A percentile compares a stretch with the other conserved stretches of the same genome.
These are phyloP conservation scores for Tenualosa ilisha DNA, from an alignment of 2,797 vertebrate genomes.

Conservation along the genomic window DNA sequence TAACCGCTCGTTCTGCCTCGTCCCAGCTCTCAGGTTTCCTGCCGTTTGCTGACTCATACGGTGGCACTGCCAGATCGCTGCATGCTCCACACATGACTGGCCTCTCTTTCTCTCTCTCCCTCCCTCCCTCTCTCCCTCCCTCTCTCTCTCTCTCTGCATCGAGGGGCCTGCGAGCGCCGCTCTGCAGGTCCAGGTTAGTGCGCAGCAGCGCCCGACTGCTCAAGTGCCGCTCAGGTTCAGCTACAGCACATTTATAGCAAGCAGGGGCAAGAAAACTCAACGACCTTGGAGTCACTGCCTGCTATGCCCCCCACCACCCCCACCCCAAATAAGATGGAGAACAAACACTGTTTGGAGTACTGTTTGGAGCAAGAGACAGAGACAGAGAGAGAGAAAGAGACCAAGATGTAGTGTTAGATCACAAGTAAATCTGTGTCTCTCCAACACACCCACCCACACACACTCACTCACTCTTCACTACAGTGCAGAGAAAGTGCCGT, in stretches of 20 bases:
- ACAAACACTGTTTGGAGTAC: background rate
- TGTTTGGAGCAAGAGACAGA: too few relatives aligned
- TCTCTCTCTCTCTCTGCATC: background rate
- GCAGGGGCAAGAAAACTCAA: background rate
- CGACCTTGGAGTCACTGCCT: background rate
- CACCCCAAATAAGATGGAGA: background rate
- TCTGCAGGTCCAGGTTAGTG: background rate
- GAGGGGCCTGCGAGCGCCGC: background rate
- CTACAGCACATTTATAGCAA: slow-evolving; percentile 11
- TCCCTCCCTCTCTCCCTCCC: too few relatives aligned
- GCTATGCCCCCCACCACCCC: background rate
- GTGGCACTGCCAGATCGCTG: slow-evolving; percentile 42
- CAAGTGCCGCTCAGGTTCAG: background rate
- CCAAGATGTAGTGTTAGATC: background rate
- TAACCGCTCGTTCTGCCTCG: slow-evolving; percentile 21
- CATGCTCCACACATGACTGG: slow-evolving; percentile 51
- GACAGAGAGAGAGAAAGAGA: background rate
- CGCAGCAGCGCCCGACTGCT: background rate
- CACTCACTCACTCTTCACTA: background rate
- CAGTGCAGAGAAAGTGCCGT: background rate
- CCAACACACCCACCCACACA: background rate
- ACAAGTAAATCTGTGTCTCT: background rate
- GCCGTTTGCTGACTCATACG: slow-evolving; percentile 62
- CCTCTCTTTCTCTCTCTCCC: background rate
- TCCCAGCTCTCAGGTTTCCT: slow-evolving; percentile 55